These are phyloP conservation scores for Troides oblongomaculatus DNA, from an alignment of 2,888 invertebrate species.

Conservation along the genomic window DNA sequence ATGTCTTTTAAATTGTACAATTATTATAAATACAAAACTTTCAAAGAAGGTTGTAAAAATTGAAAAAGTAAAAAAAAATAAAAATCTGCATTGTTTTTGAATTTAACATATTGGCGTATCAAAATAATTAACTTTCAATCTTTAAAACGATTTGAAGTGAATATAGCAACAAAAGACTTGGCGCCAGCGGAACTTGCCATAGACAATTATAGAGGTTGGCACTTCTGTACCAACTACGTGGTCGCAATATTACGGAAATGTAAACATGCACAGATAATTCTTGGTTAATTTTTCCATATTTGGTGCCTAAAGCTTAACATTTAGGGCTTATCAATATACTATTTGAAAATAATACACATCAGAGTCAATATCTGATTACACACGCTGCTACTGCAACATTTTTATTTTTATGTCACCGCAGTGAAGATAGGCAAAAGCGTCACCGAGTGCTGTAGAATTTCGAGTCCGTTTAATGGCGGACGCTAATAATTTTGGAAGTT, in stretches of 20 bases:
- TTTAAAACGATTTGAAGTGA: slow-evolving; percentile 40
- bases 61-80: neutral
- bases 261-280: slow-evolving; percentile 71
- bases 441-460: slow-evolving; percentile 75
- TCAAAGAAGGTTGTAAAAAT: neutral
- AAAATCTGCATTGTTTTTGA: neutral
- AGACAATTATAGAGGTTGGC: slow-evolving; percentile 53
- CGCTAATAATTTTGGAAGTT: slow-evolving; percentile 79
- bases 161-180: slow-evolving; percentile 54
- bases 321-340: slow-evolving; percentile 34
- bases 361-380: slow-evolving; percentile 32
- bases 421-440: slow-evolving; percentile 79
- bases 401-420: slow-evolving; percentile 67
- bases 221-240: slow-evolving; percentile 72
- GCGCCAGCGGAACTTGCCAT: slow-evolving; percentile 72
- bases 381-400: slow-evolving; percentile 38
- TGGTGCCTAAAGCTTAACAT: slow-evolving; percentile 39
- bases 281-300: slow-evolving; percentile 45
- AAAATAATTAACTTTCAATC: slow-evolving; percentile 16
- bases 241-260: slow-evolving; percentile 73
- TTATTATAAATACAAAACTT: neutral
- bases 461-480: slow-evolving; percentile 79
- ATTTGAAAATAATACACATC: slow-evolving; percentile 29
- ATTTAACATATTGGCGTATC: neutral
- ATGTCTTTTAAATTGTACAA: neutral